These are phyloP conservation scores for Drosophila longiperda DNA, from an alignment of 2,888 invertebrate species.

Conservation along the genomic window DNA sequence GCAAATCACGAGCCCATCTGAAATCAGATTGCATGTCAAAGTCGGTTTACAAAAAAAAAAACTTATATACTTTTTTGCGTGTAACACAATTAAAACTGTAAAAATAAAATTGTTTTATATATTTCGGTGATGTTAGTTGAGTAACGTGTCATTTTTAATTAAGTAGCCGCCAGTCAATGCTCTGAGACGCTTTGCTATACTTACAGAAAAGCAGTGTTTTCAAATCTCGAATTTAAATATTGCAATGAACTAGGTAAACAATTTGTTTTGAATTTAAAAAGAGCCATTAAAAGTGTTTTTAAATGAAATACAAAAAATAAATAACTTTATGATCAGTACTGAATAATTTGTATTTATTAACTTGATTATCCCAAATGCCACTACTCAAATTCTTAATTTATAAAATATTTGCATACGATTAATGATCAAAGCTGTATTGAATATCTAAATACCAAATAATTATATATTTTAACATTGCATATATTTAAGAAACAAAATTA, in stretches of 20 bases:
- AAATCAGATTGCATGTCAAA: constrained; percentile 49
- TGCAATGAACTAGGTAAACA: not conserved
- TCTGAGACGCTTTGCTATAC: constrained; percentile 12
- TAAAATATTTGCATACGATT: not conserved
- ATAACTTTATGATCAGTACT: not conserved
- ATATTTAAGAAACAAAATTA: not conserved
- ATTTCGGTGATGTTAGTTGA: constrained; percentile 9
- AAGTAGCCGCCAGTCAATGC: too few species aligned
- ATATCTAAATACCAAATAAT: not conserved
- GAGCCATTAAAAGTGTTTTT: not conserved
- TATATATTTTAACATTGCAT: not conserved
- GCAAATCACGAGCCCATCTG: constrained; percentile 46
- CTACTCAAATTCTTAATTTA: not conserved
- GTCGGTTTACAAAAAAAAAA: not conserved
- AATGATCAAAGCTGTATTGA: not conserved
- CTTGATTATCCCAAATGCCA: not conserved
- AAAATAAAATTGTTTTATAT: constrained; percentile 31
- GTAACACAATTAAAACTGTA: constrained; percentile 36
- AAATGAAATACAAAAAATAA: not conserved
- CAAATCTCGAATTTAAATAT: not conserved
- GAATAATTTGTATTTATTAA: not conserved
- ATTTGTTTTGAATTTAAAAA: not conserved
- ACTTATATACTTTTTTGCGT: constrained; percentile 31
- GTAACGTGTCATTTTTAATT: too few species aligned
- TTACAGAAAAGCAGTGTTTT: not conserved